Conservation (phyloP, 2,113 vertebrate genomes). For the Numenius arquata region DNA sequence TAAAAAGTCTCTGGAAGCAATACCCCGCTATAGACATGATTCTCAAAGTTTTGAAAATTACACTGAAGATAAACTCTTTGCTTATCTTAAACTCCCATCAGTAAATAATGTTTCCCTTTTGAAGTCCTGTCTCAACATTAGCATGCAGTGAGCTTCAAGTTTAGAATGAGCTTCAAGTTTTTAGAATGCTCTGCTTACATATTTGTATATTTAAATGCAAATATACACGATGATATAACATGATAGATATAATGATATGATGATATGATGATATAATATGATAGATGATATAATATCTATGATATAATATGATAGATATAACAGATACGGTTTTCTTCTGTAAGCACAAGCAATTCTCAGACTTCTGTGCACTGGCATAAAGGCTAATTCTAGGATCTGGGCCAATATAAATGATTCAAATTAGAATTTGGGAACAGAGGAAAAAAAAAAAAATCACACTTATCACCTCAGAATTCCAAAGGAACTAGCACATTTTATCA, state of each 20-base stretch:
- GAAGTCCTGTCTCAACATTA: neutral
- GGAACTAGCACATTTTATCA: neutral
- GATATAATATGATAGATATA: no score
- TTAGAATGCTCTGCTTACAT: neutral
- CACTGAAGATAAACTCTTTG: neutral
- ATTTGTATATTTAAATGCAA: neutral
- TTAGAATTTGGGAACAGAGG: neutral
- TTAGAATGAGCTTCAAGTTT: neutral
- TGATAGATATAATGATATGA: no score
- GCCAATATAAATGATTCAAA: neutral
- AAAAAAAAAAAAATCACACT: accelerated
- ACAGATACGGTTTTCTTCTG: neutral
- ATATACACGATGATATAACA: neutral
- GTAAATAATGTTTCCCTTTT: neutral
- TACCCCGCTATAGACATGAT: neutral
- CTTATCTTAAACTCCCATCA: neutral
- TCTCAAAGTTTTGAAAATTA: neutral
- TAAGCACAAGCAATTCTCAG: neutral
- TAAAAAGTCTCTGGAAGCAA: neutral
- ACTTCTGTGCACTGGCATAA: neutral
- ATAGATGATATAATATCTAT: no score
- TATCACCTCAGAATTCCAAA: neutral
- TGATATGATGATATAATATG: no score
- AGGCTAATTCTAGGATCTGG: neutral
- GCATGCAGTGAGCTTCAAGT: neutral